These are phyloP conservation scores for Salvator merianae DNA, from an alignment of 2,113 vertebrate species.

Conservation along the genomic window DNA sequence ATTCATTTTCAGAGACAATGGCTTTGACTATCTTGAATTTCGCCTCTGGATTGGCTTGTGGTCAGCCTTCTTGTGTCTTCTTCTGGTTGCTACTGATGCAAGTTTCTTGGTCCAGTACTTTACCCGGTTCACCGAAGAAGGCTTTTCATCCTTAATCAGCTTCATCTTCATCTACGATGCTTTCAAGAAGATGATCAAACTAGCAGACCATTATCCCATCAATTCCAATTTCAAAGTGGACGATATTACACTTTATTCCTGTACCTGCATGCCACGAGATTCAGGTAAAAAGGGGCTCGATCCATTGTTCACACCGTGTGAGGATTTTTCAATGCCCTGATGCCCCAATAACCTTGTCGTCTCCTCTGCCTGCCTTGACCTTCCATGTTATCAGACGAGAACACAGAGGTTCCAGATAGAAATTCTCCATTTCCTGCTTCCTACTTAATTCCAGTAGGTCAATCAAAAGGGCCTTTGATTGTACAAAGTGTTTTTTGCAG, in stretches of 20 bases:
- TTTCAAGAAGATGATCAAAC: constrained; percentile 98
- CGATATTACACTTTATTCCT: constrained; percentile 86
- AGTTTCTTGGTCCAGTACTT: constrained; percentile 98
- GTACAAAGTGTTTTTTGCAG: not conserved
- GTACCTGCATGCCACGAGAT: constrained; percentile 84
- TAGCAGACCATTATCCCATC: constrained; percentile 92
- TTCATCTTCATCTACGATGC: constrained; percentile 99
- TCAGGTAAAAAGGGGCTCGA: constrained; percentile 74
- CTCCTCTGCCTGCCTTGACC: not conserved
- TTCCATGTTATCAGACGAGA: too few species aligned
- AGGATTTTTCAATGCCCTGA: not conserved
- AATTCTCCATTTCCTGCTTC: not conserved
- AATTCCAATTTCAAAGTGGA: constrained; percentile 85
- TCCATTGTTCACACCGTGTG: not conserved
- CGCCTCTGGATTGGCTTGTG: constrained; percentile 98
- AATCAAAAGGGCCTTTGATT: not conserved
- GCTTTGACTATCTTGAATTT: constrained; percentile 95
- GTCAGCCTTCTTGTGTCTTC: constrained; percentile 92
- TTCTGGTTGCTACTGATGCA: constrained; percentile 93
- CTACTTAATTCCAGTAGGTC: not conserved
- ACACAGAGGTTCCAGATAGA: not conserved
- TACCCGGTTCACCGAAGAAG: constrained; percentile 97
- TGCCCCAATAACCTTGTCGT: not conserved
- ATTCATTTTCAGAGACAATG: constrained; percentile 82
- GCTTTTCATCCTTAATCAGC: constrained; percentile 96